Evolutionary conservation across 1,140 invertebrate species (phyloP), one percentile per base, ranked within the genome.

Genomic region (Centruroides sculpturatus): DNA sequence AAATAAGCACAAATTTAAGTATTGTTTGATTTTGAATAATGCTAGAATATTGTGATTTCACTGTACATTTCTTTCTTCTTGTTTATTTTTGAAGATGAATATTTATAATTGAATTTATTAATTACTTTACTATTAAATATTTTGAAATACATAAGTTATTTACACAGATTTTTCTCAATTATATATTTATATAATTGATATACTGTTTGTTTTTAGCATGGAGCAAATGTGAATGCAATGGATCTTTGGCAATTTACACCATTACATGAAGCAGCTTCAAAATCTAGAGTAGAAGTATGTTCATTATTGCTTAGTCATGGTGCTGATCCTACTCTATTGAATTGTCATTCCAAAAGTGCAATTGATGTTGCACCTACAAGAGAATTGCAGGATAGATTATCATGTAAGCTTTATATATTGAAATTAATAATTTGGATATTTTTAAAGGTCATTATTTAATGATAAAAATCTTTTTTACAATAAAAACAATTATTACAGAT

Each of bases 311-410:
- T 97, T 13, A 89, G 88, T 65, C 89, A 96, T 71, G 92, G 92
- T 6, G 92, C 92, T 1, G 93, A 97, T 77, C 92, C 93, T 0
- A 93, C 90, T 0, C 80, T 94, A 54, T 80, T 94, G 41, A 97
- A 97, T 76, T 97, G 93, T 76, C 93, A 98, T 79, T 89, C 87
- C 59, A 96, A 96, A 76, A 92, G 88, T 61, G 90, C 92, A 10
- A 85, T 98, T 23, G 93, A 97, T 75, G 88, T 94, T 6, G 90
- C 92, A 5, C 90, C 91, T 0, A 89, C 89, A 1, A 77, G 88
- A 60, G 92, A 97, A 70, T 78, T 97, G 3, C 85, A 92, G 70
- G 92, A 97, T 70, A 79, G 87, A 72, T 78, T 96, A 60, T 83
- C 87, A n/a, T 91, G 89, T 90, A 71, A 82, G 83, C 82, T n/a